Conservation (phyloP, 2,888 invertebrate genomes). For the Amiota mariae region DNA sequence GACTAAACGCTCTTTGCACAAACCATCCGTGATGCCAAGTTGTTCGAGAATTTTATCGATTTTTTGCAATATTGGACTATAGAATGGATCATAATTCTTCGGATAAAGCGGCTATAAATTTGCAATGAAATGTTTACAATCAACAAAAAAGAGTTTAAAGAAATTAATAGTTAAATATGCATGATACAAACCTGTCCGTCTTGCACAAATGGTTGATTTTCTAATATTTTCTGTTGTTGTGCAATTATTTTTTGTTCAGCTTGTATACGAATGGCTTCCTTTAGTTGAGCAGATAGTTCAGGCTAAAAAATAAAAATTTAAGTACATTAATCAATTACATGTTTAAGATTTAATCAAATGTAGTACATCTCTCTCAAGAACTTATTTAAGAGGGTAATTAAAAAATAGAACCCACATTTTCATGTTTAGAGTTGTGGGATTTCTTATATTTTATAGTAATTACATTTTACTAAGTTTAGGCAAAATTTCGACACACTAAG, state of each 20-base stretch:
- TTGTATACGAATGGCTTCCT: conserved; percentile 77
- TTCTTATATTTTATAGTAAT: too few species aligned
- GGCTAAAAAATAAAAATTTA: conserved; percentile 50
- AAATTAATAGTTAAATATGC: neutral
- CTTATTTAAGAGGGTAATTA: too few species aligned
- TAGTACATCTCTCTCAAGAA: too few species aligned
- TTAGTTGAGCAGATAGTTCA: conserved; percentile 74
- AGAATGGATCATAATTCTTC: conserved; percentile 78
- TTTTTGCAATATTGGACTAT: conserved; percentile 84
- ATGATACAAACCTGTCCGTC: conserved; percentile 68
- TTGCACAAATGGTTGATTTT: conserved; percentile 73
- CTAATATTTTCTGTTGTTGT: conserved; percentile 78
- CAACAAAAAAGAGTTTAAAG: neutral
- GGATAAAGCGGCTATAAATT: conserved; percentile 69
- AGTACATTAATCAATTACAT: too few species aligned
- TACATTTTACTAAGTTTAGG: too few species aligned
- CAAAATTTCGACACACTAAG: too few species aligned
- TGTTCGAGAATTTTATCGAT: conserved; percentile 84
- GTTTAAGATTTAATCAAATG: too few species aligned
- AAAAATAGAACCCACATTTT: too few species aligned
- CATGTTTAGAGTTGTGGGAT: too few species aligned
- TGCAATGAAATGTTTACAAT: neutral
- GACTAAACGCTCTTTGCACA: conserved; percentile 85
- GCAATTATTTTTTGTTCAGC: conserved; percentile 77
- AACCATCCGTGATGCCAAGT: conserved; percentile 81